Evolutionary conservation across 2,797 vertebrate genomes (phyloP), one percentile per base, ranked within the genome.

Genomic region (Hybognathus amarus): DNA sequence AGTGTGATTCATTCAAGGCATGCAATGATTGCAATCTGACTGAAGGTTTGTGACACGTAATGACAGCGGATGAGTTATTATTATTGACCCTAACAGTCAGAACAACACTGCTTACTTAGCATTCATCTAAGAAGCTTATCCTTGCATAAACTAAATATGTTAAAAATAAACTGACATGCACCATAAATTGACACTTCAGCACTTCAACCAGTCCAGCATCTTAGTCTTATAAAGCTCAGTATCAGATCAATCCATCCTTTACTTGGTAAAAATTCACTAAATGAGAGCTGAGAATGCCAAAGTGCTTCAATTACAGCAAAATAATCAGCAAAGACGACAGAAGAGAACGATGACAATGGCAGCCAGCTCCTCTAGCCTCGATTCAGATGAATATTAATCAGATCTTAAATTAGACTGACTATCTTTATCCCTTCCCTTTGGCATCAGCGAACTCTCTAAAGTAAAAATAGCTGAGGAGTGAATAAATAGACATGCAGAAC

Each of bases 351-450:
- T 56, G 81, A 86, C 69, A 85, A 78, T 77, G 82, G 56, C 42
- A 70, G 40, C n/a, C 56, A 50, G 50, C 47, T 67, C 64, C 30
- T 61, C 85, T 63, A 85, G 77, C 84, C 17, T 71, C 70, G 54
- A 70, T 74, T 71, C 73, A 80, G 79, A 85, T 77, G 45, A 87
- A 89, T 88, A 87, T 87, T 88, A 88, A 91, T 87, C 54, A 82
- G 66, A 68, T 59, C 82, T 81, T 84, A 90, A 88, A 87, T 87
- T 89, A 89, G 85, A 80, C 79, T 11, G 42, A 64, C 80, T 75
- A 76, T 63, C 59, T 38, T 68, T 71, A 78, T 74, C 77, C 33
- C 27, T 84, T 82, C 47, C 30, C 36, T 68, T 56, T 33, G 24
- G 71, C 33, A 4, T 80, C 59, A 84, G 75, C 56, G 66, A 84